These are phyloP conservation scores for Myiozetetes cayanensis DNA, from an alignment of 2,113 vertebrate genomes.

Conservation along the genomic window DNA sequence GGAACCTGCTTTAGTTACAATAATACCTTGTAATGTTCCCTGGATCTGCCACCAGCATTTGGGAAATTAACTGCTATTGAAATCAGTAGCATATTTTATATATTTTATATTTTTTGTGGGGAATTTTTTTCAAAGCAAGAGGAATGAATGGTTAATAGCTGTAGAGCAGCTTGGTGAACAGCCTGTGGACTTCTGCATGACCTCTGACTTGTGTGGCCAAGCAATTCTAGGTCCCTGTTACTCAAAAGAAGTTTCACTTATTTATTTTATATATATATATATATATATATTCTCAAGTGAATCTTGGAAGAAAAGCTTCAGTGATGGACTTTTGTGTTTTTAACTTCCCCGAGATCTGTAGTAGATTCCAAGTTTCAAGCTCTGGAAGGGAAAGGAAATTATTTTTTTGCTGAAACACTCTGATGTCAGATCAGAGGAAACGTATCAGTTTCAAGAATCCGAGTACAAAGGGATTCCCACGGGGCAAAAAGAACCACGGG, in stretches of 20 bases:
- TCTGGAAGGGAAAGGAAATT: slow-evolving; percentile 31
- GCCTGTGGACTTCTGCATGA: background rate
- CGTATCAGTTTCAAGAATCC: background rate
- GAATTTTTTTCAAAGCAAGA: background rate
- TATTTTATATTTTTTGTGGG: background rate
- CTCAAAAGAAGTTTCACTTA: background rate
- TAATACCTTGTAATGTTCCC: background rate
- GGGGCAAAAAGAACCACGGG: slow-evolving; percentile 4
- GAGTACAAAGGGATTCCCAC: slow-evolving; percentile 37
- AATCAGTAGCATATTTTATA: background rate
- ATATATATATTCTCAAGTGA: background rate
- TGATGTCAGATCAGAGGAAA: slow-evolving; percentile 51
- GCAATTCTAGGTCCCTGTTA: background rate
- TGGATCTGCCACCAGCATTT: background rate
- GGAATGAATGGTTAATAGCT: background rate
- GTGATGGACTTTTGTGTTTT: background rate
- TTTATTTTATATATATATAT: background rate
- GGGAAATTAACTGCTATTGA: background rate
- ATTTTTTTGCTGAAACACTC: slow-evolving; percentile 24
- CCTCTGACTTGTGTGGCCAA: background rate
- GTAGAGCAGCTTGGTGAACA: background rate
- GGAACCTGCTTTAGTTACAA: background rate
- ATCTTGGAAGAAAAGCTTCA: background rate
- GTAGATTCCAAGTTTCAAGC: slow-evolving; percentile 24
- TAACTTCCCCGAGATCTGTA: background rate